Evolutionary conservation across 2,797 vertebrate species (phyloP), one percentile per base, ranked within the genome.

Genomic region (Triplophysa yarkandensis): DNA sequence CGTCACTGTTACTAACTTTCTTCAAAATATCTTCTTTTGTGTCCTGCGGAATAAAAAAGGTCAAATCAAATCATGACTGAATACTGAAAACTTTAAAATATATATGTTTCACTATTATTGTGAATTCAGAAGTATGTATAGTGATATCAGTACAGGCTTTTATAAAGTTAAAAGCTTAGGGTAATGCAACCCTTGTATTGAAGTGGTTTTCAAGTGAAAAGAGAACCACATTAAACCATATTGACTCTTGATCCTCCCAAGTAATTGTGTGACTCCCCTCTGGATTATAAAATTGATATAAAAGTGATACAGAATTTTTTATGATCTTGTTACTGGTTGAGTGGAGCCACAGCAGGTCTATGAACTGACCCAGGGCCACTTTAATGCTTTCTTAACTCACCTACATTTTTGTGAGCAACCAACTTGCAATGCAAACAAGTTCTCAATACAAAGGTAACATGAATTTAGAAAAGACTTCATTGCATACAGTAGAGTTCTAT

Each of bases 211-310:
- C 83, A 85, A 85, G 81, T 78, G 84, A 86, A 87, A 85, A 85
- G 81, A 85, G 83, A 84, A 86, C 81, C 85, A 79, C 76, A 89
- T 91, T 89, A 90, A 90, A 83, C 68, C 87, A 88, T 91, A 92
- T 91, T 87, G 88, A 90, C 90, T 32, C 83, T 79, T 80, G 69
- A 84, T 84, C 75, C 79, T 83, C 75, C 85, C 77, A 84, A 74
- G 79, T 78, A 75, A 85, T 80, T 90, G 84, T 86, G 83, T 82
- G 81, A 71, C 70, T 87, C 63, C 91, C 89, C 85, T 84, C 87
- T 85, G 85, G 83, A 89, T n/a, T n/a, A n/a, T n/a, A n/a, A n/a
- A n/a, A n/a, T n/a, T n/a, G n/a, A n/a, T 89, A 90, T 89, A 85
- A 87, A 81, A 82, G 81, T 83, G 87, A 84, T 81, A 77, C 21